A percentile compares a stretch with the other conserved stretches of the same genome.
phyloP scores from a whole-genome alignment of 2,888 invertebrate species.

The Drosophila rellima region DNA sequence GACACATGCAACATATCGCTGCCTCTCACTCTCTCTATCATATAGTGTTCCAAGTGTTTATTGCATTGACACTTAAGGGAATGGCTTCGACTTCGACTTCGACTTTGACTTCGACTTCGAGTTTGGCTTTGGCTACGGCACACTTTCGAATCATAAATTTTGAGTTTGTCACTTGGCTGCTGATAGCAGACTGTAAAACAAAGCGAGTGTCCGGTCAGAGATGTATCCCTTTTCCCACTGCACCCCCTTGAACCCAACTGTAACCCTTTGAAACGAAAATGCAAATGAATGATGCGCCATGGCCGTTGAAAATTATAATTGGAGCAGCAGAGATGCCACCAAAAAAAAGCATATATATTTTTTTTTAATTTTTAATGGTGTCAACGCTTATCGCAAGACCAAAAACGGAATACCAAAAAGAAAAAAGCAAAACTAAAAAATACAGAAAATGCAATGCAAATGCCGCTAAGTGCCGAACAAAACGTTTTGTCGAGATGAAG shows the following conservation, averaged over 20 bases:
- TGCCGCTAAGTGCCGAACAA: constrained; percentile 73
- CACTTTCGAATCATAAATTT: constrained; percentile 81
- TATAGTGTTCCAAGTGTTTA: constrained; percentile 66
- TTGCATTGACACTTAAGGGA: constrained; percentile 75
- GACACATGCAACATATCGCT: constrained; percentile 74
- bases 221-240: not conserved
- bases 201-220: constrained; percentile 47
- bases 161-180: constrained; percentile 72
- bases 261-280: constrained; percentile 49
- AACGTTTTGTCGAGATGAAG: constrained; percentile 74
- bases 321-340: constrained; percentile 54
- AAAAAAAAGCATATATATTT: constrained; percentile 45
- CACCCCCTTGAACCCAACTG: not conserved
- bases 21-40: constrained; percentile 9
- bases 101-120: constrained; percentile 18
- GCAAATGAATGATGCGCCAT: constrained; percentile 72
- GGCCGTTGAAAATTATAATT: constrained; percentile 77
- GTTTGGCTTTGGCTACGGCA: constrained; percentile 52
- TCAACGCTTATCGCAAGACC: constrained; percentile 72
- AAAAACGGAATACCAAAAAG: constrained; percentile 42
- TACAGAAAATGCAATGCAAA: constrained; percentile 55
- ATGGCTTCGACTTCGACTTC: constrained; percentile 22
- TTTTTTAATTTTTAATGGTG: constrained; percentile 79
- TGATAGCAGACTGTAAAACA: constrained; percentile 66
- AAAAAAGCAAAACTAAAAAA: too few species aligned